Percentiles rank a stretch among this genome's conserved stretches.
These are phyloP conservation scores for Biston stratarius DNA, from an alignment of 2,888 invertebrate species.

Conservation along the genomic window DNA sequence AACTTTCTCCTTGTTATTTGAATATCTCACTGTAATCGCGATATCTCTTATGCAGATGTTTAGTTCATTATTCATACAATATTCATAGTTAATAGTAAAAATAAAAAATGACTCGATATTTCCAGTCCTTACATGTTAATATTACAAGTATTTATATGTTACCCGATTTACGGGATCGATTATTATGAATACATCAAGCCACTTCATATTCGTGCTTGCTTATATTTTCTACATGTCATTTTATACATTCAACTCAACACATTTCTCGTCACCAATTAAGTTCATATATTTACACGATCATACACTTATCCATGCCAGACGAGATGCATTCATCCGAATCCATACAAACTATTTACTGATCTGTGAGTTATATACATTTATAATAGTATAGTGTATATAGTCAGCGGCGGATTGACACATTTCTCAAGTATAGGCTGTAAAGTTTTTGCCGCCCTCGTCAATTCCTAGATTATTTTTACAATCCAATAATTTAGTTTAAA, in stretches of 20 bases:
- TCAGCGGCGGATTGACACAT: too few relatives aligned
- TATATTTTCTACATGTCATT: background rate
- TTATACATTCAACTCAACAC: background rate
- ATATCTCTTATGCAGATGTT: constrained; percentile 9
- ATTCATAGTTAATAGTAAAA: constrained; percentile 16
- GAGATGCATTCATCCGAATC: too few relatives aligned
- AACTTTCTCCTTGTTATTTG: background rate
- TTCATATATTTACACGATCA: too few relatives aligned
- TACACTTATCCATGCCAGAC: too few relatives aligned
- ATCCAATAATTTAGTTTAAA: too few relatives aligned
- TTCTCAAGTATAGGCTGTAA: too few relatives aligned
- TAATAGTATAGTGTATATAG: too few relatives aligned
- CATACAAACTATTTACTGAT: too few relatives aligned
- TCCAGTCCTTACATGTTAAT: constrained; percentile 15
- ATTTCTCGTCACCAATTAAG: too few relatives aligned
- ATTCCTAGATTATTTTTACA: too few relatives aligned
- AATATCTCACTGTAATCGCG: background rate
- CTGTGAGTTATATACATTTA: too few relatives aligned
- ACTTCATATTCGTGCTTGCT: background rate
- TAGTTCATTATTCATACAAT: constrained; percentile 1
- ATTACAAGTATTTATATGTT: constrained; percentile 6
- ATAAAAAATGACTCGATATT: constrained; percentile 34
- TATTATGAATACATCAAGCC: background rate
- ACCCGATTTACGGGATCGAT: background rate
- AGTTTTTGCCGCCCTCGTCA: too few relatives aligned